A percentile compares a stretch with the other conserved stretches of the same genome.
Conservation (phyloP, 2,888 invertebrate species). For the Polia nebulosa region DNA sequence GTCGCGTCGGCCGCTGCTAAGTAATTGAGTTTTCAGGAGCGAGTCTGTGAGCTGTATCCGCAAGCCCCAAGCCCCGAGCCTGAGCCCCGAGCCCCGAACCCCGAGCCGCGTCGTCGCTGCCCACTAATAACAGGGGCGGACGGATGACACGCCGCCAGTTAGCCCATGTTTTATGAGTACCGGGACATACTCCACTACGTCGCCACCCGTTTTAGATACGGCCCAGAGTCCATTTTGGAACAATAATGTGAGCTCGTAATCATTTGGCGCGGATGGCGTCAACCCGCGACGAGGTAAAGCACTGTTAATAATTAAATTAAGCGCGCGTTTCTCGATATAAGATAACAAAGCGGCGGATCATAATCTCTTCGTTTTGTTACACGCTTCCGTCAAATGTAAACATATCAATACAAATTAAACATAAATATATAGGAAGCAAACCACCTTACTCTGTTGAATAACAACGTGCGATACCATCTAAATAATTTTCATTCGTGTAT, state of each 20-base stretch:
- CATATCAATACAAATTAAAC: constrained; percentile 59
- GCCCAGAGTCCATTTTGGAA: constrained; percentile 72
- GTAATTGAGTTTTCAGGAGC: constrained; percentile 86
- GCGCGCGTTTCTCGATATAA: constrained; percentile 65
- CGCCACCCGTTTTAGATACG: constrained; percentile 68
- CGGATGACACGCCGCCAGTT: constrained; percentile 77
- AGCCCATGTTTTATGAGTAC: constrained; percentile 77
- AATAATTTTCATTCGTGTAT: constrained; percentile 39
- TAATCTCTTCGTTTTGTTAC: constrained; percentile 64
- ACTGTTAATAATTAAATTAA: constrained; percentile 81
- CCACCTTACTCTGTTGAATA: constrained; percentile 42
- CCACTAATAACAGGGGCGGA: constrained; percentile 77
- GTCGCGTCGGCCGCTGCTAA: constrained; percentile 77
- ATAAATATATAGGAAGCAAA: constrained; percentile 56
- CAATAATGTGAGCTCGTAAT: constrained; percentile 69
- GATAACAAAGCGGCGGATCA: constrained; percentile 71
- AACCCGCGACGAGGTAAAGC: constrained; percentile 72
- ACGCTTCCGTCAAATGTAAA: constrained; percentile 46
- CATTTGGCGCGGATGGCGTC: constrained; percentile 68
- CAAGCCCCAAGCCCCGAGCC: constrained; percentile 70
- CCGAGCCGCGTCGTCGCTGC: constrained; percentile 66
- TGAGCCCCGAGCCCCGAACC: constrained; percentile 51
- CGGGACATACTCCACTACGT: constrained; percentile 65
- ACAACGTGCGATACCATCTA: constrained; percentile 35
- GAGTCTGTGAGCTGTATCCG: constrained; percentile 74